Evolutionary conservation across 2,888 invertebrate species (phyloP).

Genomic region (Panopea generosa): DNA sequence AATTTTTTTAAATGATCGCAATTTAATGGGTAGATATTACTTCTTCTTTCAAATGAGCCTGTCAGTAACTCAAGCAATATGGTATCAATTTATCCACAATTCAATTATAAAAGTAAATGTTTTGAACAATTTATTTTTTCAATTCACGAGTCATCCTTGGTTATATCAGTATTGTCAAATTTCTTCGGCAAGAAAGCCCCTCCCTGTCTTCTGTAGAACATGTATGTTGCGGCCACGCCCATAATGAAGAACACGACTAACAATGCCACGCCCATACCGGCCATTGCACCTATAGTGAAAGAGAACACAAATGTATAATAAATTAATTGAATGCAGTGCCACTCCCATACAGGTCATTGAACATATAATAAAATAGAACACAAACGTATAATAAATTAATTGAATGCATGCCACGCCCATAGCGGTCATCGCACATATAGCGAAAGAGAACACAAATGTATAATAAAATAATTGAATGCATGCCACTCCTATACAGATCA

Average conservation of each 20-base stretch:
- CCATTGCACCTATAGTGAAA: slow-evolving; percentile 55
- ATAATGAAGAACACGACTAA: slow-evolving; percentile 53
- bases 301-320: too few species aligned
- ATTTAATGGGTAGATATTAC: too few species aligned
- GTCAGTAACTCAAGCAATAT: too few species aligned
- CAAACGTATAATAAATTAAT: too few species aligned
- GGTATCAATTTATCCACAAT: too few species aligned
- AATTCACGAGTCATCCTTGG: slow-evolving; percentile 21
- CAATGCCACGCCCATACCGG: slow-evolving; percentile 59
- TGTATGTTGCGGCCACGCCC: slow-evolving; percentile 46
- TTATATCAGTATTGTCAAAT: slow-evolving; percentile 52
- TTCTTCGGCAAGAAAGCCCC: slow-evolving; percentile 59
- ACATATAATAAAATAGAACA: slow-evolving; percentile 29
- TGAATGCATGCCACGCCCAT: slow-evolving; percentile 61
- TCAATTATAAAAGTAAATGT: too few species aligned
- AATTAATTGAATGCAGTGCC: too few species aligned
- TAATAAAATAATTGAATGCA: too few species aligned
- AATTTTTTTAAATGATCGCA: too few species aligned
- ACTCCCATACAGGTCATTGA: slow-evolving; percentile 62
- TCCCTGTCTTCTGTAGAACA: slow-evolving; percentile 53
- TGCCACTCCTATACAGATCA: slow-evolving; percentile 62
- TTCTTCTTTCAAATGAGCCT: too few species aligned
- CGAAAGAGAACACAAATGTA: slow-evolving; percentile 1
- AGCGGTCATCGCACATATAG: slow-evolving; percentile 58
- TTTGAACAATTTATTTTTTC: too few species aligned